Base-by-base conservation (phyloP, 1,140 invertebrate species). In the Papilio polyxenes region DNA sequence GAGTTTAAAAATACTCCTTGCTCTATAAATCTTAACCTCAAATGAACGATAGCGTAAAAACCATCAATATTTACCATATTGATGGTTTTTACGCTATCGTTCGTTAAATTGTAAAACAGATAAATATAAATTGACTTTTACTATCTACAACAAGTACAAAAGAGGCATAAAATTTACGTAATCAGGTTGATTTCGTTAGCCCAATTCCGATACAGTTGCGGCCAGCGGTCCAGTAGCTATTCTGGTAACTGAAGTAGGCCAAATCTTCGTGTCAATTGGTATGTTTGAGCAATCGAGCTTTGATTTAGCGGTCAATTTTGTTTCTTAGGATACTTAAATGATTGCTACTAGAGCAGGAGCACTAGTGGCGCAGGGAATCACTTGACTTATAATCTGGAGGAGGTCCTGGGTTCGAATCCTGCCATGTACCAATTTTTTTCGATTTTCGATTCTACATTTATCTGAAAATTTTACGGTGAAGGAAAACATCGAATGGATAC, bases 141-240 rank as follows among this genome's bases (percentile, higher is more conserved):
- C 20, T 75, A n/a, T 3, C 44, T 56, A 37, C 15, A 72, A 8
- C 8, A 23, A 37, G 23, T 56, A 77, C 75, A 37, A 78, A 31
- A 31, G 23, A 31, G 3, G 3, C 31, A 15, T 78, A 75, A 49
- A 51, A 56, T 80, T 80, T 80, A 80, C 56, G 56, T 80, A 62
- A 80, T 69, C 78, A 17, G 59, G 17, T 40, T 44, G 37, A 10
- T 40, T n/a, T 23, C 13, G 78, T 48, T 80, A 65, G 78, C 78
- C 78, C 8, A 80, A 23, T 65, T 80, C n/a, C 20, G 49, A 65
- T 59, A 65, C 59, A 80, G 48, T 62, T 80, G 78, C 78, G 78
- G 78, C 62, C 78, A 62, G 15, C 23, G 53, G 31, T 31, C 37
- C 59, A 65, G 56, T n/a, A n/a, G 78, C n/a, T 80, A 80, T 80